phyloP scores from a whole-genome alignment of 1,140 invertebrate genomes.

The Nephotettix cincticeps region DNA sequence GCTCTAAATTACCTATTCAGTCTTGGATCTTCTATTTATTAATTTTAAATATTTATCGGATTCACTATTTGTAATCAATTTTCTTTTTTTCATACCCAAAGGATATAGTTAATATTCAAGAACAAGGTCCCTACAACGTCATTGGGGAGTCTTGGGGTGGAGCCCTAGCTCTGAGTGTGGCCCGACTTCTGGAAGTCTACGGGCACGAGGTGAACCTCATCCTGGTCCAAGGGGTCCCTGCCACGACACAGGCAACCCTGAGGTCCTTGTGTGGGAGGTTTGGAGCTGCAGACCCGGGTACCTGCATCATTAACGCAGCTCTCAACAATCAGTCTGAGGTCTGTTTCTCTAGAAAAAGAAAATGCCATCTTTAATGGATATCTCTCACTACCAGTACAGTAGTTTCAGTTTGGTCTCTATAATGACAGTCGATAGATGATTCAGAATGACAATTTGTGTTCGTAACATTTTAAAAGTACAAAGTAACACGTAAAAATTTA shows the following conservation, averaged over 20 bases:
- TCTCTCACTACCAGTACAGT: too few relatives aligned
- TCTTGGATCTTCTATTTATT: background rate
- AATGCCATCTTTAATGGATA: too few relatives aligned
- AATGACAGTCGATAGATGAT: too few relatives aligned
- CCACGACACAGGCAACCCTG: background rate
- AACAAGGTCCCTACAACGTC: background rate
- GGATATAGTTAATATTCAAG: background rate
- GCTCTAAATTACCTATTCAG: background rate
- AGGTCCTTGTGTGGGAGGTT: background rate
- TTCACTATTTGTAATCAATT: too few relatives aligned
- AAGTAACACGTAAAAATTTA: too few relatives aligned
- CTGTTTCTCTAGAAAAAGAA: too few relatives aligned
- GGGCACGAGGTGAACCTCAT: background rate
- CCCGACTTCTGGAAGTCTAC: background rate
- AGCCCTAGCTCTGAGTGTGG: background rate
- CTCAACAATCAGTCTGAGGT: too few relatives aligned
- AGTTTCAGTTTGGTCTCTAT: too few relatives aligned
- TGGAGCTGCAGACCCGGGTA: background rate
- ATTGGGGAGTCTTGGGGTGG: background rate
- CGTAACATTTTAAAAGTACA: too few relatives aligned
- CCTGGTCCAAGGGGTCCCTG: background rate
- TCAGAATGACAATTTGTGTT: too few relatives aligned
- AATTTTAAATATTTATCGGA: background rate
- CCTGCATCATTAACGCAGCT: background rate
- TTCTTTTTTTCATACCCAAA: too few relatives aligned